These are phyloP conservation scores for Pachypsylla venusta DNA, from an alignment of 1,140 invertebrate genomes.

Conservation along the genomic window DNA sequence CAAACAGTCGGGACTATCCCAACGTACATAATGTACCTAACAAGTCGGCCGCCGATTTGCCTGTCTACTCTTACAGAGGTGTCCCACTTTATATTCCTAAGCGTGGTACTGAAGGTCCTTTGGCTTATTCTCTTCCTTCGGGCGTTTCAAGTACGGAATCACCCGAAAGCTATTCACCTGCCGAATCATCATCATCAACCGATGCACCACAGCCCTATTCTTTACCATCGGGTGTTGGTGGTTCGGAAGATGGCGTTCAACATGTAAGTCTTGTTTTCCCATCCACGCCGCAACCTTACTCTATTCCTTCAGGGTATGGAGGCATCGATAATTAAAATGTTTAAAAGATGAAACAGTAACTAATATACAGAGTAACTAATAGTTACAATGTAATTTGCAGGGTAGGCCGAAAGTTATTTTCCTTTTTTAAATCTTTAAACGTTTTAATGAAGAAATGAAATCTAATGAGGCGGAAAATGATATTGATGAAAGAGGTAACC, in stretches of 20 bases:
- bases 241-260: not conserved
- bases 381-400: not conserved
- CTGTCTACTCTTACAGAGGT: not conserved
- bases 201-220: not conserved
- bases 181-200: not conserved
- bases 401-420: not conserved
- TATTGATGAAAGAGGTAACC: not conserved
- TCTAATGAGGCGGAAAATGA: not conserved
- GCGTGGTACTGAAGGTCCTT: not conserved
- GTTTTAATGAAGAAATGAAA: not conserved
- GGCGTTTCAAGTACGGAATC: not conserved
- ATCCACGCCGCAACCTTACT: not conserved
- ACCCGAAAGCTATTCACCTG: not conserved
- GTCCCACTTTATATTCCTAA: not conserved
- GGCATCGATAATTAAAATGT: not conserved
- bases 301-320: not conserved
- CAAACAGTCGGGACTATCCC: no score
- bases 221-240: not conserved
- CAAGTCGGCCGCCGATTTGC: not conserved
- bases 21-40: not conserved
- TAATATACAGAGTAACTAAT: not conserved
- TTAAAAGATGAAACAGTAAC: not conserved
- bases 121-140: not conserved
- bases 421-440: not conserved
- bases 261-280: conserved; percentile 1